phyloP scores from a whole-genome alignment of 1,140 invertebrate species.

The Drosophila parabipectinata region DNA sequence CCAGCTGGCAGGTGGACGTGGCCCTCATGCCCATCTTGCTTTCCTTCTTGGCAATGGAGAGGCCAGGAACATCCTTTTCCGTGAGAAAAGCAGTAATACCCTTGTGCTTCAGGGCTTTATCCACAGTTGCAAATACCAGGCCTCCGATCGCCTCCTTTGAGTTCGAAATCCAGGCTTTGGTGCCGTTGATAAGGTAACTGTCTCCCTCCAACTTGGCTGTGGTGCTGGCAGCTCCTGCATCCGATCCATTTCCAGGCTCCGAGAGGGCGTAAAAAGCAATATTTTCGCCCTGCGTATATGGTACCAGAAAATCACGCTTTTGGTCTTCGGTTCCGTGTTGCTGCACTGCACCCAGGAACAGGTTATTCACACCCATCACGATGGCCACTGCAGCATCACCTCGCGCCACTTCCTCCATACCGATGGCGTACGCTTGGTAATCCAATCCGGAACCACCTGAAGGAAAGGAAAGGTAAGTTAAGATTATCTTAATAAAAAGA shows the following conservation, averaged over 20 bases:
- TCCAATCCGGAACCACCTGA: slow-evolving; percentile 90
- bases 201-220: slow-evolving; percentile 88
- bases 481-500: too few relatives aligned
- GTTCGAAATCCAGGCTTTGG: slow-evolving; percentile 98
- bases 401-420: slow-evolving; percentile 96
- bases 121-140: slow-evolving; percentile 96
- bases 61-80: slow-evolving; percentile 89
- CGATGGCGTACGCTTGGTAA: slow-evolving; percentile 96
- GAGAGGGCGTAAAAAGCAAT: slow-evolving; percentile 92
- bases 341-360: slow-evolving; percentile 92
- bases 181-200: slow-evolving; percentile 93
- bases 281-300: slow-evolving; percentile 89
- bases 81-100: slow-evolving; percentile 95
- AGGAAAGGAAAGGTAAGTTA: too few relatives aligned
- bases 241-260: slow-evolving; percentile 93
- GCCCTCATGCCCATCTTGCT: slow-evolving; percentile 97
- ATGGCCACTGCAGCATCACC: slow-evolving; percentile 93
- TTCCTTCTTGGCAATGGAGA: slow-evolving; percentile 96
- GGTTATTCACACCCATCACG: slow-evolving; percentile 95
- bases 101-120: slow-evolving; percentile 95
- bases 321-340: slow-evolving; percentile 92
- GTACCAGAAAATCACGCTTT: slow-evolving; percentile 91
- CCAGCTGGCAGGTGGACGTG: slow-evolving; percentile 95
- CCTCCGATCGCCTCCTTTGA: slow-evolving; percentile 93
- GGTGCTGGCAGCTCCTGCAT: slow-evolving; percentile 97